These are phyloP conservation scores for Caenorhabditis sp. DNA, from an alignment of 2,888 invertebrate genomes.

Conservation along the genomic window DNA sequence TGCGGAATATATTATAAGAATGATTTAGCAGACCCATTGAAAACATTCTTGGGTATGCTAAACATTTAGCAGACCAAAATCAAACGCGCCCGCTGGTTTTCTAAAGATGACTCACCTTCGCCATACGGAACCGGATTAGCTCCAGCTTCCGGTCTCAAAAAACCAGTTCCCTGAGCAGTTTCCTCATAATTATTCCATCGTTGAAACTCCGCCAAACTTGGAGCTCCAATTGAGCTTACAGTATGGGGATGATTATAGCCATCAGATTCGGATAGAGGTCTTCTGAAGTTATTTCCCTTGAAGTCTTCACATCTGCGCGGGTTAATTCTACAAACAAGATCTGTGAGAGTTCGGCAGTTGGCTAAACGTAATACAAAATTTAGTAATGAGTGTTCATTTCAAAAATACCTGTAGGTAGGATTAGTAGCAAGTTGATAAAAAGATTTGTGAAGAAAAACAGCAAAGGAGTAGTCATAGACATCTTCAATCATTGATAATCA, in stretches of 20 bases:
- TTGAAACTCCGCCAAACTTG: slow-evolving; percentile 41
- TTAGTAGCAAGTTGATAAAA: background rate
- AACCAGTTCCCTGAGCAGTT: slow-evolving; percentile 66
- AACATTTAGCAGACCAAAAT: too few relatives aligned
- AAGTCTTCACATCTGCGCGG: slow-evolving; percentile 39
- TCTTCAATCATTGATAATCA: background rate
- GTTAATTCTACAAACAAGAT: slow-evolving; percentile 54
- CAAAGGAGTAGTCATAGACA: background rate
- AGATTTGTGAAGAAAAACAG: background rate
- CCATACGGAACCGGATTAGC: slow-evolving; percentile 61
- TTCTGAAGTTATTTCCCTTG: slow-evolving; percentile 2
- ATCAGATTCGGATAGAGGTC: background rate
- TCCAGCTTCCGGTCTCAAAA: slow-evolving; percentile 47
- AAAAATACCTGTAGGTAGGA: background rate
- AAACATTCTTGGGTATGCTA: too few relatives aligned
- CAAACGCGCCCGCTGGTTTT: too few relatives aligned
- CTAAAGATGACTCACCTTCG: too few relatives aligned
- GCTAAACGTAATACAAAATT: slow-evolving; percentile 12
- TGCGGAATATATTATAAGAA: too few relatives aligned
- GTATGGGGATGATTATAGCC: background rate
- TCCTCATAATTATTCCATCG: slow-evolving; percentile 69
- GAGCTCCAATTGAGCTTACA: slow-evolving; percentile 35
- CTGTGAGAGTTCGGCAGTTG: slow-evolving; percentile 28
- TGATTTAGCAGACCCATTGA: too few relatives aligned
- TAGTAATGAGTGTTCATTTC: background rate